These are phyloP conservation scores for Diabrotica virgifera DNA, from an alignment of 1,140 invertebrate species.

Conservation along the genomic window DNA sequence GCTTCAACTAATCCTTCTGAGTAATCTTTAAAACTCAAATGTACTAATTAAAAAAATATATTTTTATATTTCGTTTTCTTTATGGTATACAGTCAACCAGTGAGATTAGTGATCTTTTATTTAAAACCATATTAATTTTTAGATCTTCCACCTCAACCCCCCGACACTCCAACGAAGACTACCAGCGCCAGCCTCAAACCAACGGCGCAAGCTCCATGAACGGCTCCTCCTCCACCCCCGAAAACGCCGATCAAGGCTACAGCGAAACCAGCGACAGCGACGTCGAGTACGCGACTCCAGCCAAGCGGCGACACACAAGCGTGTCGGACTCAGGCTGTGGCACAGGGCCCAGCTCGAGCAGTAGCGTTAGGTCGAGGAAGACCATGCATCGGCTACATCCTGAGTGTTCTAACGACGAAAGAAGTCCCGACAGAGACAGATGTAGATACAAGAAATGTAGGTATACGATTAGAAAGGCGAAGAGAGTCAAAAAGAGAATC, in stretches of 20 bases:
- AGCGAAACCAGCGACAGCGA: constrained; percentile 39
- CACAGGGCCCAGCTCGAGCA: constrained; percentile 41
- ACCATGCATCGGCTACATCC: constrained; percentile 49
- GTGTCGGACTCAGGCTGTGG: constrained; percentile 42
- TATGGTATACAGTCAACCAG: too few species aligned
- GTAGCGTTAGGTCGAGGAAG: constrained; percentile 34
- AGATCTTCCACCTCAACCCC: background rate
- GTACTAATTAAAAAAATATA: too few species aligned
- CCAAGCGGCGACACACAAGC: constrained; percentile 30
- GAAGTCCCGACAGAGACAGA: constrained; percentile 2
- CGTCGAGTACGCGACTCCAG: constrained; percentile 31
- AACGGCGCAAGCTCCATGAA: background rate
- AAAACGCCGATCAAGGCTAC: constrained; percentile 14
- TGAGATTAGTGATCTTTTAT: too few species aligned
- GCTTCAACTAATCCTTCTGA: too few species aligned
- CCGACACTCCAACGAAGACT: background rate
- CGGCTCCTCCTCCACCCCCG: background rate
- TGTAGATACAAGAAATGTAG: constrained; percentile 41
- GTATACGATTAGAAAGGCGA: constrained; percentile 50
- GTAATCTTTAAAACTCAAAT: too few species aligned
- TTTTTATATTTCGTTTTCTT: too few species aligned
- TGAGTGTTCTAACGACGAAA: constrained; percentile 37
- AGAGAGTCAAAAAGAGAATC: constrained; percentile 55
- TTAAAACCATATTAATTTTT: background rate
- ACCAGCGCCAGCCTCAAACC: background rate